Base-by-base conservation (phyloP, 2,113 vertebrate genomes). In the Origma solitaria region DNA sequence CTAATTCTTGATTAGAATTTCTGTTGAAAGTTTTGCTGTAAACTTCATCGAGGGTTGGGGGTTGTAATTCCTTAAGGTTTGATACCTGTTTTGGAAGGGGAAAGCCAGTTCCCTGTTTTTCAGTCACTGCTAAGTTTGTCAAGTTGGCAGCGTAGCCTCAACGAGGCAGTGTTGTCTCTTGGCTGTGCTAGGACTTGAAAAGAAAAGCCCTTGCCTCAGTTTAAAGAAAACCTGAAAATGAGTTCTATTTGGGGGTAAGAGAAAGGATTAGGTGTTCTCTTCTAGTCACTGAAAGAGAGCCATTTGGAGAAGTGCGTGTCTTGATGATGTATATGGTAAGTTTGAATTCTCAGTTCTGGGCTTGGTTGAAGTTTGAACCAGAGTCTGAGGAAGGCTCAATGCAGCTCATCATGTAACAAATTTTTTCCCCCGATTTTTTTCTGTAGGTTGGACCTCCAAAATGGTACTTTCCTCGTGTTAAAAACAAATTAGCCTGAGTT, bases 231-330 rank as follows among this genome's bases (percentile, higher is more conserved):
- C 1, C 38, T 45, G 56, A n/a, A 49, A 53, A 15, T 10, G 3
- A 19, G 7, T 31, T 35, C 0, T 0, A 8, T 42, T 56, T 35
- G 7, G 15, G 23, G 3, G 3, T 16, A 17, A 13, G 8, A 3
- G 2, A 45, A 16, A 10, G 22, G 2, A 7, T 25, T 19, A 51
- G 13, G 7, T 64, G 24, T 7, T 58, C 5, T 15, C 3, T 31
- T 66, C 10, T 5, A 42, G 54, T n/a, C 13, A 10, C 4, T 23
- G 56, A 27, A 77, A 65, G 25, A 57, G 1, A 58, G 17, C 19
- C 4, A 1, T 58, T 72, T 44, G 13, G 75, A 61, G 4, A 38
- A 62, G 9, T 11, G 5, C 15, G 0, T 30, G 21, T 22, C 33
- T 31, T 42, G 8, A 14, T 3, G 0, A 50, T 19, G 6, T 13